Evolutionary conservation across 2,113 vertebrate genomes (phyloP), one percentile per base, ranked within the genome.

Genomic region (Pheucticus melanocephalus): DNA sequence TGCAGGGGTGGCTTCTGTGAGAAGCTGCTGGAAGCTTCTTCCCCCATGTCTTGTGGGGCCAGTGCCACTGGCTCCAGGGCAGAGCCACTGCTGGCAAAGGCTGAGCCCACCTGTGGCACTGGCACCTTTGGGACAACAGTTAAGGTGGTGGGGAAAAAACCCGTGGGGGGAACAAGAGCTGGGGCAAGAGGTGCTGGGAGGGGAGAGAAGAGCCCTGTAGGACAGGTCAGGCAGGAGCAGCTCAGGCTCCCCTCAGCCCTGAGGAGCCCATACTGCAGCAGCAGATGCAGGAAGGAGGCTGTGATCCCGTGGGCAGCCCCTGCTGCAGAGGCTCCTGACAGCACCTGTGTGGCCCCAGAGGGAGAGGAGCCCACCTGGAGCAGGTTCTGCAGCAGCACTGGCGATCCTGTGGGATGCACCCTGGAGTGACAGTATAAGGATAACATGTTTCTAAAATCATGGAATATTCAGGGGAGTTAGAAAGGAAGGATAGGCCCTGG

Each of bases 21-120:
- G 50, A 61, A 42, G 57, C 56, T 45, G 39, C 68, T 63, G 64
- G 73, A 45, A 78, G 19, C n/a, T 45, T 15, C 28, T 39, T 15
- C 23, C 18, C 39, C 22, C 0, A 1, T 7, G 33, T 27, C 15
- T 31, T 0, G 0, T 6, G 12, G 24, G 40, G 51, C 50, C 51
- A 31, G 8, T 13, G 25, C 8, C 51, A 30, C 10, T 0, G 1
- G 39, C n/a, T 24, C 28, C 15, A 45, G 42, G 30, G 10, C 12
- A 19, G 15, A 37, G 33, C 15, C 4, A 15, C 63, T 8, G 20
- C 45, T 60, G 83, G 63, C 22, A 39, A 45, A 6, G 33, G 47
- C 64, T 39, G 28, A 20, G n/a, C 8, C 27, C 39, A 5, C 9
- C 18, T 11, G 37, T 22, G 56, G 21, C 47, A 16, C 6, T 0